phyloP scores from a whole-genome alignment of 2,888 invertebrate genomes.

The Glyphotaelius pellucidus region DNA sequence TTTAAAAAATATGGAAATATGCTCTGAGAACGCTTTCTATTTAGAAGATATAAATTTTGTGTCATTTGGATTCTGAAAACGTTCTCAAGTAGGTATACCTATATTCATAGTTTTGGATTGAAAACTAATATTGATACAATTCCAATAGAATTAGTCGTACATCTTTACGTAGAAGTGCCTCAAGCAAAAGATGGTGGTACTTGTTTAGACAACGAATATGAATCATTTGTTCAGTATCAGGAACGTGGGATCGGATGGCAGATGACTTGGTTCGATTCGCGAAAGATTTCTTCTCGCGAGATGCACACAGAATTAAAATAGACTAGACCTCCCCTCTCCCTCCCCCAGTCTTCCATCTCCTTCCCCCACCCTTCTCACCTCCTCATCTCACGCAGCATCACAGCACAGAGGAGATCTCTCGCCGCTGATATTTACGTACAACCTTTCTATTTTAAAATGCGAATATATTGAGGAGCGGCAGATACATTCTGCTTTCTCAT shows the following conservation, averaged over 20 bases:
- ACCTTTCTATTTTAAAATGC: conserved; percentile 27
- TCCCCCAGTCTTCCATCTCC: background rate
- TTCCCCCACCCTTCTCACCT: background rate
- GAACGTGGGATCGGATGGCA: background rate
- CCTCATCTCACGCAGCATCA: background rate
- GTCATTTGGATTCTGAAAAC: too few species aligned
- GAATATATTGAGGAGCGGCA: conserved; percentile 8
- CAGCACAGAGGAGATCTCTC: background rate
- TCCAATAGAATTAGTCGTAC: too few species aligned
- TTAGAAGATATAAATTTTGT: too few species aligned
- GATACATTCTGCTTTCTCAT: conserved; percentile 17
- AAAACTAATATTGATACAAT: too few species aligned
- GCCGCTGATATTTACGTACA: conserved; percentile 24
- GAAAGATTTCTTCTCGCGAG: background rate
- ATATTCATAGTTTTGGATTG: too few species aligned
- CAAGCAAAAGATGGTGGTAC: background rate
- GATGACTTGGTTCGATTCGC: background rate
- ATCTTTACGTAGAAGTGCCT: background rate
- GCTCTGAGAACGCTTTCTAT: too few species aligned
- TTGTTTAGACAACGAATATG: background rate
- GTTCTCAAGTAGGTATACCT: too few species aligned
- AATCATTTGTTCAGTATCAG: background rate
- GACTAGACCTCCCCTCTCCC: background rate
- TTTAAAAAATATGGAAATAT: too few species aligned
- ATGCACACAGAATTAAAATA: conserved; percentile 19